Evolutionary conservation across 2,888 invertebrate species (phyloP).

Genomic region (Unio delphinus): DNA sequence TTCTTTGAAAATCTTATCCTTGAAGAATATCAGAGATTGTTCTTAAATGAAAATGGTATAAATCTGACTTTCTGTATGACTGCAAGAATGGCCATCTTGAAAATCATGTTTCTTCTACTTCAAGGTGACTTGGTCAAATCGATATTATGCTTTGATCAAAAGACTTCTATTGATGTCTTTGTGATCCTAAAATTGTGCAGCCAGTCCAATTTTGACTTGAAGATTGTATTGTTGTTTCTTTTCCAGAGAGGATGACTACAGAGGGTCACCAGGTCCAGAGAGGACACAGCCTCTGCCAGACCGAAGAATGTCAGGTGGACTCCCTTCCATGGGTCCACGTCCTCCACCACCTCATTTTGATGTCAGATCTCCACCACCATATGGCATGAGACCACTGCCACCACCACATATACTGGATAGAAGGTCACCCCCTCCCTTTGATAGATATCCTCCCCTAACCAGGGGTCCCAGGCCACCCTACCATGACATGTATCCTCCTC

Average conservation of each 20-base stretch:
- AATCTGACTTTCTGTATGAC: no score
- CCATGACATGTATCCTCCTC: conserved; percentile 22
- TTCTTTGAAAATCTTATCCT: no score
- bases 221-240: background rate
- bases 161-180: no score
- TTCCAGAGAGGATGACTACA: conserved; percentile 44
- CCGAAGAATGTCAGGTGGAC: conserved; percentile 31
- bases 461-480: conserved; percentile 38
- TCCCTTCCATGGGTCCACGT: conserved; percentile 31
- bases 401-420: conserved; percentile 33
- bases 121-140: no score
- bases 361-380: conserved; percentile 42
- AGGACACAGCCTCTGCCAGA: conserved; percentile 36
- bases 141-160: no score
- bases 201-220: background rate
- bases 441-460: conserved; percentile 40
- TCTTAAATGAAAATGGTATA: no score
- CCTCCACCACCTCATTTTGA: conserved; percentile 36
- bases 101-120: no score
- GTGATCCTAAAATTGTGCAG: no score
- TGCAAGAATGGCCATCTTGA: no score
- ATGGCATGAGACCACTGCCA: conserved; percentile 36
- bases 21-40: no score
- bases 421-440: conserved; percentile 52
- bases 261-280: conserved; percentile 37